phyloP scores from a whole-genome alignment of 2,888 invertebrate genomes.

The Stomorhina lunata region DNA sequence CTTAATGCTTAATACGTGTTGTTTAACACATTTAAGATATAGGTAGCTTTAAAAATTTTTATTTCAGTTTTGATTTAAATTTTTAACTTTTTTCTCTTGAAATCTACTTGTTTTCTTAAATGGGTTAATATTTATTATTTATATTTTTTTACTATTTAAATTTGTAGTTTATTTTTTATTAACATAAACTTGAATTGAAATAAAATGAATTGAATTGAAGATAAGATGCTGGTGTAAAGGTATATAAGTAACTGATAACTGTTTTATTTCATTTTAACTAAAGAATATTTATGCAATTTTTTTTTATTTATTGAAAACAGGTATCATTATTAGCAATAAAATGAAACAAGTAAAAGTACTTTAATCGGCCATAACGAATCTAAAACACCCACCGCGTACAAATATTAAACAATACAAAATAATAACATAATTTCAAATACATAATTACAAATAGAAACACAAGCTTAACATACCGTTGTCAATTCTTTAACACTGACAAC shows the following conservation, averaged over 20 bases:
- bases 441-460: too few relatives aligned
- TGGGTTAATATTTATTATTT: slow-evolving; percentile 39
- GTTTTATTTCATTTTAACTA: slow-evolving; percentile 10
- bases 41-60: too few relatives aligned
- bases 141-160: slow-evolving; percentile 17
- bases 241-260: slow-evolving; percentile 18
- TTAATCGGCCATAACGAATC: too few relatives aligned
- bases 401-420: too few relatives aligned
- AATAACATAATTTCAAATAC: too few relatives aligned
- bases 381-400: too few relatives aligned
- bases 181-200: slow-evolving; percentile 47
- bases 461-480: too few relatives aligned
- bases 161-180: slow-evolving; percentile 20
- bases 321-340: slow-evolving; percentile 1
- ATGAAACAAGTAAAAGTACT: too few relatives aligned
- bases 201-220: slow-evolving; percentile 47
- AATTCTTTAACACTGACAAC: too few relatives aligned
- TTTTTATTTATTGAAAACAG: not conserved
- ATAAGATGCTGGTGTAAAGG: slow-evolving; percentile 43
- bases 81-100: not conserved
- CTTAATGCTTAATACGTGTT: too few relatives aligned
- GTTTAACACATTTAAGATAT: too few relatives aligned
- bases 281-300: slow-evolving; percentile 15
- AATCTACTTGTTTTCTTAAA: not conserved
- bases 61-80: not conserved